phyloP scores from a whole-genome alignment of 2,888 invertebrate genomes.

The Tuta absoluta region DNA sequence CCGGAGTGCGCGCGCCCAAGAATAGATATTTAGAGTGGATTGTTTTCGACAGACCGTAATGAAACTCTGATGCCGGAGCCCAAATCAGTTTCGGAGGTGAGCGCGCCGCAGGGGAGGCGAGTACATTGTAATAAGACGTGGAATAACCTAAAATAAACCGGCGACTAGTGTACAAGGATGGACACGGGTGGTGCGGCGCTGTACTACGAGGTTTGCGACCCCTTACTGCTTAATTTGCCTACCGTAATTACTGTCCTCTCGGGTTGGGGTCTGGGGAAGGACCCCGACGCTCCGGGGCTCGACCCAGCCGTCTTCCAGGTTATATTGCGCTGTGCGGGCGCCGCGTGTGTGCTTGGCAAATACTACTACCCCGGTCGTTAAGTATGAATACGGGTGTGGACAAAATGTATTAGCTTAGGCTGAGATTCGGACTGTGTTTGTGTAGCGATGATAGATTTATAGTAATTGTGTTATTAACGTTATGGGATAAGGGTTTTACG shows the following conservation, averaged over 20 bases:
- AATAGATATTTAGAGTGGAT: conserved; percentile 82
- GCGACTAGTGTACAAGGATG: conserved; percentile 70
- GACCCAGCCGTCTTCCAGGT: conserved; percentile 70
- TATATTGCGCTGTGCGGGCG: conserved; percentile 79
- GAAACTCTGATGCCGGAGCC: conserved; percentile 79
- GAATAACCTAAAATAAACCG: conserved; percentile 80
- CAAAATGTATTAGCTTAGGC: conserved; percentile 82
- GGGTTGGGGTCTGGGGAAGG: conserved; percentile 74
- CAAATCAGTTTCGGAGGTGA: conserved; percentile 79
- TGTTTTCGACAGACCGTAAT: conserved; percentile 82
- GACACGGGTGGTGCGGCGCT: conserved; percentile 54
- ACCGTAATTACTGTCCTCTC: conserved; percentile 82
- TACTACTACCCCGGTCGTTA: conserved; percentile 77
- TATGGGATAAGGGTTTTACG: conserved; percentile 81
- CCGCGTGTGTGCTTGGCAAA: conserved; percentile 78
- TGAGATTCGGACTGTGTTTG: conserved; percentile 80
- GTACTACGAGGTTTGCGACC: conserved; percentile 56
- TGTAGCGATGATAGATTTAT: conserved; percentile 81
- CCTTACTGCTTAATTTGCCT: conserved; percentile 83
- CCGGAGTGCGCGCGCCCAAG: conserved; percentile 78
- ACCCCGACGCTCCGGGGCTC: conserved; percentile 70
- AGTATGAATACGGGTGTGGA: conserved; percentile 81
- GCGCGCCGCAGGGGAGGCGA: conserved; percentile 78
- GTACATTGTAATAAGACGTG: conserved; percentile 80
- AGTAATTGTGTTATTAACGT: conserved; percentile 82